Base-by-base conservation (phyloP, 2,113 vertebrate genomes). In the Telmatochromis brachygnathus region DNA sequence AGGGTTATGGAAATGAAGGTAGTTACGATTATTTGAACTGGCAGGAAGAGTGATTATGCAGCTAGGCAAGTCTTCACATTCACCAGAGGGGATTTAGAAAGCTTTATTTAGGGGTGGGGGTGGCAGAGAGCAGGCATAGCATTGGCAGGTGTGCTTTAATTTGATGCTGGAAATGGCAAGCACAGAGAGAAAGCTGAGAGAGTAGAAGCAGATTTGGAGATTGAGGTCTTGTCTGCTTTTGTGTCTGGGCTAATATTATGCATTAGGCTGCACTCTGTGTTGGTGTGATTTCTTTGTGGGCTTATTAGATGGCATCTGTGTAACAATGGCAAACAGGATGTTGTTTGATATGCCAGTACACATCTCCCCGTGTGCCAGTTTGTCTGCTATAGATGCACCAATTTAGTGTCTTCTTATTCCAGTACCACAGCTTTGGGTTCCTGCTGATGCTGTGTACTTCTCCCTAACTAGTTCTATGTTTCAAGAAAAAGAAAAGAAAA, bases 161-260 rank as follows among this genome's bases (percentile, higher is more conserved):
- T 81, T 80, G 73, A 54, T 54, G 37, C 77, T 62, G 58, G 53
- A 79, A 88, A 82, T 62, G 85, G 37, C 55, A 89, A 86, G 79
- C 87, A 85, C 93, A 92, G 70, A 65, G 60, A 65, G 55, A 86
- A 84, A 84, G 80, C 58, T 7, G 33, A 79, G 53, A 56, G 84
- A 73, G 53, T 5, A 35, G 81, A 55, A 85, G 85, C 68, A 83
- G 79, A 83, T 51, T 81, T 42, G 33, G n/a, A 83, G 90, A 86
- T 58, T 60, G 80, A 82, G 45, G 86, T 62, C 47, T 45, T 54
- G 28, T 62, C 35, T 85, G 42, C 53, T 75, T 85, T 85, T 79
- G 79, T 80, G 73, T 55, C 33, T 30, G 83, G 35, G 47, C 51
- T 85, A 68, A 62, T 56, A 75, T 51, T 23, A 86, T 75, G 83